phyloP scores from a whole-genome alignment of 2,888 invertebrate genomes.

The Tetropium fuscum region DNA sequence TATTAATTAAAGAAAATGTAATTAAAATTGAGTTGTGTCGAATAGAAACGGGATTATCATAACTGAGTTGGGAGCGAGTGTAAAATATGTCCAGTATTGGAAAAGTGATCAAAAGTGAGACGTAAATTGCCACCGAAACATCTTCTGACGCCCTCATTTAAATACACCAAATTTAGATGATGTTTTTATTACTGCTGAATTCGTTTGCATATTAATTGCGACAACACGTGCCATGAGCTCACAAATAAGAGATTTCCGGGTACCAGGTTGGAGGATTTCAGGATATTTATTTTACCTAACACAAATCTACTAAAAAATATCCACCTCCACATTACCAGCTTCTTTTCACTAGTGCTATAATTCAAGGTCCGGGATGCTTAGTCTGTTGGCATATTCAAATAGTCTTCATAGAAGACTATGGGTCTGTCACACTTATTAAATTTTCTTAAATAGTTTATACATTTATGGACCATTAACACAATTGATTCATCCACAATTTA shows the following conservation, averaged over 20 bases:
- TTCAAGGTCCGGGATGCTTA: too few relatives aligned
- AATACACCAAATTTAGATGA: slow-evolving; percentile 61
- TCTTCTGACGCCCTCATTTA: slow-evolving; percentile 64
- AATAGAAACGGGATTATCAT: slow-evolving; percentile 65
- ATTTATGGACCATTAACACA: too few relatives aligned
- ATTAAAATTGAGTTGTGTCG: slow-evolving; percentile 68
- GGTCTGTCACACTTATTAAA: too few relatives aligned
- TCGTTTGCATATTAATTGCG: slow-evolving; percentile 62
- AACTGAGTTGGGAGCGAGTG: slow-evolving; percentile 58
- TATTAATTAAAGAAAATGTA: slow-evolving; percentile 70
- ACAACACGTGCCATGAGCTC: slow-evolving; percentile 33
- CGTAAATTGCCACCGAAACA: slow-evolving; percentile 63
- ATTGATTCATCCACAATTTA: too few relatives aligned
- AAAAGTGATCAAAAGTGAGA: slow-evolving; percentile 62
- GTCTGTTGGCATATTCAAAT: too few relatives aligned
- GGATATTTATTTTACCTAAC: too few relatives aligned
- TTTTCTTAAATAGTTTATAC: too few relatives aligned
- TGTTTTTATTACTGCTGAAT: slow-evolving; percentile 62
- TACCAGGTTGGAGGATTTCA: too few relatives aligned
- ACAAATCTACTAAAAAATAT: too few relatives aligned
- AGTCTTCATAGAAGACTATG: too few relatives aligned
- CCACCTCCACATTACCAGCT: too few relatives aligned
- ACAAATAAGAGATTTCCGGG: slow-evolving; percentile 1
- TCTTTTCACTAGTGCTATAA: too few relatives aligned
- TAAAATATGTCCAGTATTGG: slow-evolving; percentile 62